Evolutionary conservation across 2,888 invertebrate genomes (phyloP), one percentile per base, ranked within the genome.

Genomic region (Plemyria rubiginata): DNA sequence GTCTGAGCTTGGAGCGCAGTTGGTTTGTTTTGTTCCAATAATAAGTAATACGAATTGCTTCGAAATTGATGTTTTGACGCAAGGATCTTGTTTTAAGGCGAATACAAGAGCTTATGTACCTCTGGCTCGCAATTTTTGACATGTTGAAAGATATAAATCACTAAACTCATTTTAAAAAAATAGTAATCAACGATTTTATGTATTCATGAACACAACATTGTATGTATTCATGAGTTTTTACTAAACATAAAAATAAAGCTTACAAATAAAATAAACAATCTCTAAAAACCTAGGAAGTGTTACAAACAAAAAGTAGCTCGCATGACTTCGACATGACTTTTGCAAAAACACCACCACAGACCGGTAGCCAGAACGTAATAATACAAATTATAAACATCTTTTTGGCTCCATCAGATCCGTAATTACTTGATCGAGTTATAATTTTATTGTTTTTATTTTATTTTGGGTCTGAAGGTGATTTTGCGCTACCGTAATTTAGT

Each of bases 291-390:
- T 48, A 70, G 68, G 61, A 65, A 73, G 67, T 64, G 54, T 22
- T 45, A 9, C 15, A 49, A 36, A 45, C n/a, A 62, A 62, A 62
- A 46, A 51, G 43, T 56, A 62, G 53, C 43, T 53, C 61, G 53
- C 11, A 49, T 50, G 12, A 32, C 29, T 40, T 32, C 41, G 11
- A 38, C 15, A 46, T 22, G 22, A 22, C 46, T 13, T 32, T 52
- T 41, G 49, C 13, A 63, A 62, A 63, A 63, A 49, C 38, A 52
- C 41, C 50, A 62, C 54, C 54, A 50, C 62, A 58, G 50, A 28
- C 40, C 87, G 78, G 88, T 86, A 87, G 88, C 87, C 73, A 74
- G 76, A 72, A 77, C 78, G 72, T 85, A 86, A 87, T 85, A 82
- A 81, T 77, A 70, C 75, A 82, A 86, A 85, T 85, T 84, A 84